phyloP scores from a whole-genome alignment of 2,888 invertebrate genomes.

The Machimus atricapillus region DNA sequence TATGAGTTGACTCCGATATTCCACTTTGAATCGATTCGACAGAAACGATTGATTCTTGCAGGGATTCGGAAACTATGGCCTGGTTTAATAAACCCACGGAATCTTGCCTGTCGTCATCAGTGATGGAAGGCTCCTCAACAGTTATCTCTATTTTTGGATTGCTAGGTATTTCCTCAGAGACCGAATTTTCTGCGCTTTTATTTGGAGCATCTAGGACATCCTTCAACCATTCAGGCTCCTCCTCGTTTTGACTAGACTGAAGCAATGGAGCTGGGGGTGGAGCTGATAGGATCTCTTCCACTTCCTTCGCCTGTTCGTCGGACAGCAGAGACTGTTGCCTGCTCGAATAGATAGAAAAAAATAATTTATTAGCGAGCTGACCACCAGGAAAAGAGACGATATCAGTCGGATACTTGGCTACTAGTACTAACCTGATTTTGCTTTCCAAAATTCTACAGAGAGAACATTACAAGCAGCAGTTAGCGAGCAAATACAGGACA shows the following conservation, averaged over 20 bases:
- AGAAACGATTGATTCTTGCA: conserved; percentile 60
- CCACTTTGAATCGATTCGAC: conserved; percentile 59
- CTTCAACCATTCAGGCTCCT: conserved; percentile 65
- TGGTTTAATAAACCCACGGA: conserved; percentile 45
- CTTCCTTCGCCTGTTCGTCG: conserved; percentile 90
- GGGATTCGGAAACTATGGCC: conserved; percentile 53
- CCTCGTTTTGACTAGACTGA: conserved; percentile 44
- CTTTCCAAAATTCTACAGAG: conserved; percentile 78
- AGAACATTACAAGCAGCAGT: conserved; percentile 42
- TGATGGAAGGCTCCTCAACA: not conserved
- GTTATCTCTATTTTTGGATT: not conserved
- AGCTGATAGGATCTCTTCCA: conserved; percentile 79
- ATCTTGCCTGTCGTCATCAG: not conserved
- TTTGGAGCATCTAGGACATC: conserved; percentile 68
- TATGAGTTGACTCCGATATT: conserved; percentile 51
- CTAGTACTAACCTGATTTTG: conserved; percentile 77
- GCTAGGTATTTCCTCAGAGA: conserved; percentile 42
- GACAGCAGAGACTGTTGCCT: conserved; percentile 83
- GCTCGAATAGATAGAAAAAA: conserved; percentile 46
- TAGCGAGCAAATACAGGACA: conserved; percentile 18
- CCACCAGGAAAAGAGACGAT: conserved; percentile 29
- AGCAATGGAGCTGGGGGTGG: conserved; percentile 63
- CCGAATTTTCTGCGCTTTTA: conserved; percentile 57
- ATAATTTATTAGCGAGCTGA: conserved; percentile 42
- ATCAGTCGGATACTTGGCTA: not conserved